phyloP scores from a whole-genome alignment of 2,797 vertebrate species.

The Acipenser oxyrinchus region DNA sequence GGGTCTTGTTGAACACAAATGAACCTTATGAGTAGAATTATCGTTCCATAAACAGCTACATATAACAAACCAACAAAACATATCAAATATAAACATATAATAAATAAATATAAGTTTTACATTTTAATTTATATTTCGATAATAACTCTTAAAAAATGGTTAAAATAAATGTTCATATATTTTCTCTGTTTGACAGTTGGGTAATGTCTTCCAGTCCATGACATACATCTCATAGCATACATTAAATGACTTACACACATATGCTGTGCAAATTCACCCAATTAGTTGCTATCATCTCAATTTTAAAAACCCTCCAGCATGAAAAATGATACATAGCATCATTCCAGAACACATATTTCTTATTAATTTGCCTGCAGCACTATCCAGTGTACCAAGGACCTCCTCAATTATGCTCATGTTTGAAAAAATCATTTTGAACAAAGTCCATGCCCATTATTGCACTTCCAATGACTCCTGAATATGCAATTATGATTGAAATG shows the following conservation, averaged over 20 bases:
- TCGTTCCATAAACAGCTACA: too few relatives aligned
- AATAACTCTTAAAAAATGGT: too few relatives aligned
- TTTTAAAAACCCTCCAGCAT: conserved; percentile 5
- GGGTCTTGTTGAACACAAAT: too few relatives aligned
- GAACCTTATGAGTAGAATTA: too few relatives aligned
- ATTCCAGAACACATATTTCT: conserved; percentile 1
- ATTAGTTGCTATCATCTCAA: neutral
- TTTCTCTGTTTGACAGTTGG: too few relatives aligned
- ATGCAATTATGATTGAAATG: neutral
- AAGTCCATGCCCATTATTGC: neutral
- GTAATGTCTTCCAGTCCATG: too few relatives aligned
- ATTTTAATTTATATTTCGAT: too few relatives aligned
- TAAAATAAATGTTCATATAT: too few relatives aligned
- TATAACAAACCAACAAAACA: too few relatives aligned
- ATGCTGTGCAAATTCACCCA: neutral
- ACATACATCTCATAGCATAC: neutral
- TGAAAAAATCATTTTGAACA: neutral
- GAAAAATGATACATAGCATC: neutral
- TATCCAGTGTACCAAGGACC: neutral
- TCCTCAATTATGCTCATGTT: neutral
- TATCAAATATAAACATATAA: too few relatives aligned
- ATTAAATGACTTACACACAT: neutral
- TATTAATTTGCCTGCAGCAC: conserved; percentile 3
- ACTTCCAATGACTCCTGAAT: neutral
- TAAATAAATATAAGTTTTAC: too few relatives aligned